Conservation (phyloP, 53 echinoderm and acorn worm species). For the Echinometra lucunter region DNA sequence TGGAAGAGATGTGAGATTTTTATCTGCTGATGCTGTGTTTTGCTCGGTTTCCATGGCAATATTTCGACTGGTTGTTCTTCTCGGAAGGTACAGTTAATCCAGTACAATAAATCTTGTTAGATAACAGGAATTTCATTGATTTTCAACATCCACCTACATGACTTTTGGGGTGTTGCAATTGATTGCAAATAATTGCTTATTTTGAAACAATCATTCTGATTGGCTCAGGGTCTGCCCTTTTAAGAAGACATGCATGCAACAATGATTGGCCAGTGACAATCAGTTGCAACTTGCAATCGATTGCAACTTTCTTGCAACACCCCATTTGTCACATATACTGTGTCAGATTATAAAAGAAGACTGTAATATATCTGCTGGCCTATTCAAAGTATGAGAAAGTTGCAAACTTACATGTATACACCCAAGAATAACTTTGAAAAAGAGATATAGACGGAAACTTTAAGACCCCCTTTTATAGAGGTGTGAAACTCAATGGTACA, state of each 20-base stretch:
- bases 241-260: no score
- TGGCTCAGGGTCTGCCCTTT: no score
- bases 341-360: background rate
- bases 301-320: no score
- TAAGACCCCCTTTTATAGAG: background rate
- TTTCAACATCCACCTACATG: background rate
- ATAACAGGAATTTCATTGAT: conserved; percentile 25
- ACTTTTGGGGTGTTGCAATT: no score
- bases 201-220: no score
- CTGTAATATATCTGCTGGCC: no score
- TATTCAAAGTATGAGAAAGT: background rate
- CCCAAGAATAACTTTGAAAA: no score
- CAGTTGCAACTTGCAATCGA: no score
- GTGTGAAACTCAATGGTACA: no score
- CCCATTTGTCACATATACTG: background rate
- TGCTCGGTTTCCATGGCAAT: conserved; percentile 31
- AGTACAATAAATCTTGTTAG: background rate
- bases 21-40: background rate
- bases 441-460: background rate
- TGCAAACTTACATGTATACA: no score
- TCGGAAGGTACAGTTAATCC: background rate
- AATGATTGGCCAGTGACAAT: no score
- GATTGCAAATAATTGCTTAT: no score
- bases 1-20: conserved; percentile 9
- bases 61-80: background rate